Evolutionary conservation across 2,113 vertebrate genomes (phyloP).

Genomic region (Rhineura floridana): DNA sequence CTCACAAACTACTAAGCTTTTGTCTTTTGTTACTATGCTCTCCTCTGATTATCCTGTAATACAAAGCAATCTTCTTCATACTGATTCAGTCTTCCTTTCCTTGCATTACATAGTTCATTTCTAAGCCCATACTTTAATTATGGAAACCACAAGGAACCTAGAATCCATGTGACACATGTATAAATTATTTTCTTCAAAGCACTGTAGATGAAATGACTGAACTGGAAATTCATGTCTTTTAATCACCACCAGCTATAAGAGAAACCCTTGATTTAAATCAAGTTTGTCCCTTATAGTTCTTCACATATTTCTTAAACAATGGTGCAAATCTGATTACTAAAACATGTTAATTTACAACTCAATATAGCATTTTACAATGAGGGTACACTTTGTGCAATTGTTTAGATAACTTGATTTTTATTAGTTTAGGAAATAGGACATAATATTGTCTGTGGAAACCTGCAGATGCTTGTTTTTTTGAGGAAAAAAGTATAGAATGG

Average conservation of each 20-base stretch:
- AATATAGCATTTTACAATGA: too few relatives aligned
- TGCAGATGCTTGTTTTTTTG: too few relatives aligned
- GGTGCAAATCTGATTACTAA: too few relatives aligned
- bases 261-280: too few relatives aligned
- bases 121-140: constrained; percentile 27
- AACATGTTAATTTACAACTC: too few relatives aligned
- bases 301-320: too few relatives aligned
- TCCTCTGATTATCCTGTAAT: constrained; percentile 13
- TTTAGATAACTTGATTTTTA: too few relatives aligned
- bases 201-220: neutral
- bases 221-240: neutral
- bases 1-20: constrained; percentile 54
- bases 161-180: constrained; percentile 22
- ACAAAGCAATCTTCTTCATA: constrained; percentile 44
- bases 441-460: too few relatives aligned
- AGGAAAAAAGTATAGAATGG: too few relatives aligned
- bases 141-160: neutral
- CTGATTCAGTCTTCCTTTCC: constrained; percentile 53
- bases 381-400: too few relatives aligned
- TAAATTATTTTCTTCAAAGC: constrained; percentile 14
- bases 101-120: constrained; percentile 24
- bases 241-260: constrained; percentile 1
- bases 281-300: too few relatives aligned
- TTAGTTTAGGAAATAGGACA: too few relatives aligned
- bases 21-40: constrained; percentile 59